A percentile compares a stretch with the other conserved stretches of the same genome.
These are phyloP conservation scores for Oncorhynchus mykiss DNA, from an alignment of 2,113 vertebrate genomes.

Conservation along the genomic window DNA sequence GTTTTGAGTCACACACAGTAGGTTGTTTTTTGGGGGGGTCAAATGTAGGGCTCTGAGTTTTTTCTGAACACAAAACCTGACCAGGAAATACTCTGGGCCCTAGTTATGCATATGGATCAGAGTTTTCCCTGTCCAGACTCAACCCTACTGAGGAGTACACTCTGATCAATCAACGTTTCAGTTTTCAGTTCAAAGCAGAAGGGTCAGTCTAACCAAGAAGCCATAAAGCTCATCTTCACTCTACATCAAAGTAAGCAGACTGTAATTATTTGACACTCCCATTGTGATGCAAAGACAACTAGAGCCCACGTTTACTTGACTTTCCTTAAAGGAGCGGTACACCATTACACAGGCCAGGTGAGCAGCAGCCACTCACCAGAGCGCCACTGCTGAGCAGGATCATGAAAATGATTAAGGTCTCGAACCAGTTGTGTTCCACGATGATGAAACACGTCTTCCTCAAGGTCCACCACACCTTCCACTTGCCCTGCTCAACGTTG, in stretches of 20 bases:
- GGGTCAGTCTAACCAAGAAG: too few relatives aligned
- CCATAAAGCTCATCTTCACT: too few relatives aligned
- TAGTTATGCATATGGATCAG: neutral
- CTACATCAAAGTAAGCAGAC: too few relatives aligned
- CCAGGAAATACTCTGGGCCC: neutral
- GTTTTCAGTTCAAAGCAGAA: too few relatives aligned
- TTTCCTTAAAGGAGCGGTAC: too few relatives aligned
- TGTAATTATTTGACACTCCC: too few relatives aligned
- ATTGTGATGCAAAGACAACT: too few relatives aligned
- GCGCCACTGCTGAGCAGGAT: conserved; percentile 98
- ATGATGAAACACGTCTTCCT: conserved; percentile 97
- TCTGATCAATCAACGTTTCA: too few relatives aligned
- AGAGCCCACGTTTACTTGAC: too few relatives aligned
- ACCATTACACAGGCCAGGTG: too few relatives aligned
- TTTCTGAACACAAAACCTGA: neutral
- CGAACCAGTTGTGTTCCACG: conserved; percentile 99
- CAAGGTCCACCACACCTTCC: conserved; percentile 93
- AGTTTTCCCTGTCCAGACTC: neutral
- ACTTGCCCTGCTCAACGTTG: conserved; percentile 81
- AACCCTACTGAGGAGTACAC: too few relatives aligned
- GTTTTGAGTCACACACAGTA: neutral
- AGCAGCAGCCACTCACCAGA: conserved; percentile 77
- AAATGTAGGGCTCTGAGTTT: neutral
- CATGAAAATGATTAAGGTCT: conserved; percentile 99
- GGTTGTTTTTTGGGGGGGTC: neutral